Base-by-base conservation (phyloP, 2,113 vertebrate genomes). In the Sander vitreus region DNA sequence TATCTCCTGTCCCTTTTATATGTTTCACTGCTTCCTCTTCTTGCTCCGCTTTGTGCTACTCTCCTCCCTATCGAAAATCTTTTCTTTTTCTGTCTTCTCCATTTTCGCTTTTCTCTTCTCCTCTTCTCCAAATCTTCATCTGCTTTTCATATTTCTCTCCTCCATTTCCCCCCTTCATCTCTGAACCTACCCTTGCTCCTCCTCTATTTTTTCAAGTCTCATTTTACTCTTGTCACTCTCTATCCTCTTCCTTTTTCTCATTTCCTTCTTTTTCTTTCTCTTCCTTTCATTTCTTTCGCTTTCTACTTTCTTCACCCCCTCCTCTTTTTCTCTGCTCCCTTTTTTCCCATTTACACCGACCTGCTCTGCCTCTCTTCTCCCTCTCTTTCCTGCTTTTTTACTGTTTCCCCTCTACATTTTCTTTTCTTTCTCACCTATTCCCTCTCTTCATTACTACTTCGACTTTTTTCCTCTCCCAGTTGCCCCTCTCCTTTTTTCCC, bases 401-500 rank as follows among this genome's bases (percentile, higher is more conserved):
- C n/a, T 39, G 33, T 6, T 33, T 33, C 33, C 50, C 12, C 10
- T 80, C 12, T 12, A 43, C 6, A 21, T 77, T 18, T 23, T 30
- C 4, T 45, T 33, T 59, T 53, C 33, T 59, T 69, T 33, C 15
- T 53, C 12, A 14, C 48, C 36, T 74, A 21, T 16, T 39, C 25
- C 43, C 23, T 19, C 15, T 50, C 27, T 8, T 11, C 7, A 1
- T 50, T 65, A 47, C 53, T 36, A 75, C 23, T 47, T 23, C 12
- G 4, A 6, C 27, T 60, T 30, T 59, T 51, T 23, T 79, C 25
- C 47, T 76, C n/a, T 71, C 39, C 70, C 76, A 66, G 25, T 70
- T 66, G 16, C 75, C 63, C 58, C 19, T 78, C 27, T 85, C 48
- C 47, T 43, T 43, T 69, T 76, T 76, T 67, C 67, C 63, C 67